Base-by-base conservation (phyloP, 2,797 vertebrate species). In the Peromyscus melanophrys region DNA sequence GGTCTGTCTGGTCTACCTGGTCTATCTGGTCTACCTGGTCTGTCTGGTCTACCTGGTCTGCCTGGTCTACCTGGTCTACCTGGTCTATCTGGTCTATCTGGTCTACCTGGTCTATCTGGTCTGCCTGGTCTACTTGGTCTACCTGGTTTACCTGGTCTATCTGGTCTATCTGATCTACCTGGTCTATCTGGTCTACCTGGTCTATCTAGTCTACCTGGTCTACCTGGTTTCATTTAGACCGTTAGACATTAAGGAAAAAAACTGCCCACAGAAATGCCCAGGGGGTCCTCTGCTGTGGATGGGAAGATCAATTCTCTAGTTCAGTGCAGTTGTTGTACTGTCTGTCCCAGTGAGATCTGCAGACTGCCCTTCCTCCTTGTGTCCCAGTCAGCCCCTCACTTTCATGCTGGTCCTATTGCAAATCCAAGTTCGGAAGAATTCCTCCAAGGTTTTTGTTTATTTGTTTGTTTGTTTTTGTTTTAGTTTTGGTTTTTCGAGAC, bases 281-380 rank as follows among this genome's bases (percentile, higher is more conserved):
- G 43, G n/a, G 27, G 8, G 46, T 49, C 4, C 57, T 34, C 46
- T 40, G 83, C 11, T 67, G 31, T 49, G 31, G 31, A 19, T 23
- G 10, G 52, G 52, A 49, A 75, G 23, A n/a, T 78, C 9, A 0
- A 0, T 59, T 40, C 13, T 95, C 37, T 4, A 46, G 49, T 6
- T 8, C 13, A 0, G 13, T 1, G 4, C 13, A 7, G 59, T 27
- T 17, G 16, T 23, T 0, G 0, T 19, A 19, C 3, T 0, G 4
- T 83, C 52, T 78, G 16, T 23, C 16, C 10, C 34, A 46, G 80
- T 12, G 12, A 34, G 12, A 14, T 31, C 37, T 52, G 23, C 17
- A 12, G 16, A 57, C 23, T 3, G 14, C 19, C 3, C 63, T 6
- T 0, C 9, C n/a, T 29, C 0, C 17, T 1, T 73, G 2, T 10